Conservation (phyloP, 2,113 vertebrate species). For the Gallinago undulata region DNA sequence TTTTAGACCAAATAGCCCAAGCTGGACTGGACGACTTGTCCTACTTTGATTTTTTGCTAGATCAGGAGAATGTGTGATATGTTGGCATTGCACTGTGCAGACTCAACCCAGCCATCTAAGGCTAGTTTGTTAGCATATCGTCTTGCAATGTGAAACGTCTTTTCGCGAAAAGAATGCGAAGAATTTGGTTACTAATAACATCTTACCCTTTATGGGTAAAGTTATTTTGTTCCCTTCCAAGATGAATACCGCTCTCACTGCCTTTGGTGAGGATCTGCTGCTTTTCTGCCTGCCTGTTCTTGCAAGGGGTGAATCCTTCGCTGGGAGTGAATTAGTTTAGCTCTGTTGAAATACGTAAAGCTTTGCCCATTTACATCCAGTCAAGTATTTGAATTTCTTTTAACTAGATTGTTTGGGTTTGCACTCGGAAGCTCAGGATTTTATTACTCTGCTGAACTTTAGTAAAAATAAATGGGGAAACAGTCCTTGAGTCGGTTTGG, state of each 20-base stretch:
- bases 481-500: neutral
- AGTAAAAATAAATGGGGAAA: neutral
- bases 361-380: neutral
- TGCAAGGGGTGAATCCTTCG: neutral
- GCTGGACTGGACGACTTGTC: neutral
- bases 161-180: slow-evolving; percentile 34
- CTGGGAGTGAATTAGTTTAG: neutral
- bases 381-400: neutral
- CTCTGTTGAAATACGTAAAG: neutral
- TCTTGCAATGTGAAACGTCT: neutral
- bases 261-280: neutral
- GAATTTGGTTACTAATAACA: slow-evolving; percentile 31
- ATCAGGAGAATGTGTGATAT: neutral
- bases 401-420: neutral
- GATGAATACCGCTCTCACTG: neutral
- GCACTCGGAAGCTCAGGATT: neutral
- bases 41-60: neutral
- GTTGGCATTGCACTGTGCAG: neutral
- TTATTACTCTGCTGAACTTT: neutral
- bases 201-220: slow-evolving; percentile 43
- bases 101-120: slow-evolving; percentile 26
- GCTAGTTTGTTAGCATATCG: neutral
- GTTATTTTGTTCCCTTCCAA: slow-evolving; percentile 25
- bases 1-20: slow-evolving; percentile 1
- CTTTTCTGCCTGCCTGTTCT: neutral